Percentiles rank a stretch among this genome's conserved stretches.
Evolutionary conservation across 2,797 vertebrate genomes (phyloP).

Genomic region (Macropodus opercularis): DNA sequence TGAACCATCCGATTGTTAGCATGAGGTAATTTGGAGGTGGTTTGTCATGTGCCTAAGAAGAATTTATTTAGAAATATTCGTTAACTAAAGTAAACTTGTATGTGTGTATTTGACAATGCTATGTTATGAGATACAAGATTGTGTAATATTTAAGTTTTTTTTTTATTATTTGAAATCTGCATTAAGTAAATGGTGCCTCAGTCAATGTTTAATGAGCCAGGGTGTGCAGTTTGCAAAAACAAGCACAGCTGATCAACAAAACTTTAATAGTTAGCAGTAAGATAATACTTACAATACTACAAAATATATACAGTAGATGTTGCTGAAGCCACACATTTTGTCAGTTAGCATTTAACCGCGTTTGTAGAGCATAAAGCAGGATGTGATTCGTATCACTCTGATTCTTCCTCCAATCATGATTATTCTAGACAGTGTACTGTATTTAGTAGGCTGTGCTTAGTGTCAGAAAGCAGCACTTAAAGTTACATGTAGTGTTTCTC

Average conservation of each 20-base stretch:
- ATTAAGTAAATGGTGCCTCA: too few relatives aligned
- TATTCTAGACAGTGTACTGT: conserved; percentile 1
- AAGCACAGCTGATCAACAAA: too few relatives aligned
- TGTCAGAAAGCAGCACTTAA: background rate
- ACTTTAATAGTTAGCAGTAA: background rate
- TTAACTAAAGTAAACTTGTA: too few relatives aligned
- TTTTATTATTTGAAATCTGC: too few relatives aligned
- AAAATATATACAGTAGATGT: background rate
- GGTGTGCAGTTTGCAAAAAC: too few relatives aligned
- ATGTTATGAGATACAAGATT: too few relatives aligned
- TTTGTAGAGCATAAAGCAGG: background rate
- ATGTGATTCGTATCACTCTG: conserved; percentile 4
- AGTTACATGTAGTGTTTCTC: background rate
- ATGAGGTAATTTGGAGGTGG: background rate
- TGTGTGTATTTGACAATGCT: too few relatives aligned
- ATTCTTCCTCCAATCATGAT: conserved; percentile 5
- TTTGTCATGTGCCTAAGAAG: background rate
- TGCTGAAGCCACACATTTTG: background rate
- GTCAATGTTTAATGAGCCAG: too few relatives aligned
- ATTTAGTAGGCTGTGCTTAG: conserved; percentile 4
- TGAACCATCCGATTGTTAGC: too few relatives aligned
- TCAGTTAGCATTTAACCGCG: background rate
- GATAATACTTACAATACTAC: too few relatives aligned
- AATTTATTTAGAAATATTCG: too few relatives aligned
- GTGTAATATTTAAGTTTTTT: too few relatives aligned